These are phyloP conservation scores for Pseudomyrmex concolor DNA, from an alignment of 1,140 invertebrate genomes.

Conservation along the genomic window DNA sequence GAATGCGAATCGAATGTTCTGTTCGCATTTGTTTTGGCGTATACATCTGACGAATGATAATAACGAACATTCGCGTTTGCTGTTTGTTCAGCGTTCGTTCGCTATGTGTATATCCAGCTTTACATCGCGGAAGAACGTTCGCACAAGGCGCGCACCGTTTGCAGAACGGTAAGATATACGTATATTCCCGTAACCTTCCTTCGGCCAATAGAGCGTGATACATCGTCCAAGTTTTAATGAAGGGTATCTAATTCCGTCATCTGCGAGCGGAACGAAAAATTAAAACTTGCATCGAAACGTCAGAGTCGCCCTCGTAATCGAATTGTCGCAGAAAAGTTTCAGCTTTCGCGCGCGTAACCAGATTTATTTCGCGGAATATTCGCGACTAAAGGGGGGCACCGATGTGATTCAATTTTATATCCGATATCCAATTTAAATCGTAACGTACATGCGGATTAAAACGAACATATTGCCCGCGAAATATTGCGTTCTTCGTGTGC, in stretches of 20 bases:
- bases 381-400: constrained; percentile 50
- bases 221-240: constrained; percentile 57
- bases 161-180: background rate
- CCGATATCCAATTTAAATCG: constrained; percentile 60
- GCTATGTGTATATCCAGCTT: too few relatives aligned
- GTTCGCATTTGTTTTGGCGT: too few relatives aligned
- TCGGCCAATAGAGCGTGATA: constrained; percentile 51
- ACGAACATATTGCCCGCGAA: constrained; percentile 40
- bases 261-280: constrained; percentile 39
- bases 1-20: too few relatives aligned
- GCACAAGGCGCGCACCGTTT: background rate
- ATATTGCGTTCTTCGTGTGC: constrained; percentile 25
- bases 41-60: too few relatives aligned
- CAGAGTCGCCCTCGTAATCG: constrained; percentile 45
- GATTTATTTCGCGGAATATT: constrained; percentile 58
- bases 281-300: constrained; percentile 56
- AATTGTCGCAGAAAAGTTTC: constrained; percentile 58
- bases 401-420: constrained; percentile 61
- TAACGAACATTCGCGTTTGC: too few relatives aligned
- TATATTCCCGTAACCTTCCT: constrained; percentile 17
- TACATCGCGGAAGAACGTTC: constrained; percentile 4
- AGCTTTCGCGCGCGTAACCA: constrained; percentile 57
- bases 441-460: constrained; percentile 57
- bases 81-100: too few relatives aligned
- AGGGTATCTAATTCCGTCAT: constrained; percentile 56